These are phyloP conservation scores for Triops longicaudatus DNA, from an alignment of 1,140 invertebrate genomes.

Conservation along the genomic window DNA sequence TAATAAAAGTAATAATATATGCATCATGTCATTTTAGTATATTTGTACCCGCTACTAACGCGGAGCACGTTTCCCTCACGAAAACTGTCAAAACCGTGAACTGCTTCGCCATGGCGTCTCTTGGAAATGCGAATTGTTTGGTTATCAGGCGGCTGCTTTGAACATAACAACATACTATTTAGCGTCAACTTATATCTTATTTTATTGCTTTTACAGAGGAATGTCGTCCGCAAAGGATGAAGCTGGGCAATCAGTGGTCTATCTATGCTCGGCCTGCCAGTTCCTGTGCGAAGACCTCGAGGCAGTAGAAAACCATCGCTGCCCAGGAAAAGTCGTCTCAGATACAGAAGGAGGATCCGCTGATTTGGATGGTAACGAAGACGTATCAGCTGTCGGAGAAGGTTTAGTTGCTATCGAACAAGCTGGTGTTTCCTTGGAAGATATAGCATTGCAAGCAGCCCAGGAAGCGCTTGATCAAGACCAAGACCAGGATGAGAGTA, in stretches of 20 bases:
- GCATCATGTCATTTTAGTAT: background rate
- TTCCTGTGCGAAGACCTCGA: background rate
- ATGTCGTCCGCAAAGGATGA: background rate
- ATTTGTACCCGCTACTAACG: background rate
- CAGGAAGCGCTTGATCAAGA: background rate
- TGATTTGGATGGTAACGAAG: background rate
- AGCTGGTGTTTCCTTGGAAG: background rate
- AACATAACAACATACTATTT: background rate
- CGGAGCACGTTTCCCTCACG: background rate
- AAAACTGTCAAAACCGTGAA: constrained; percentile 11
- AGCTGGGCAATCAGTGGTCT: background rate
- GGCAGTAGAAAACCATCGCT: background rate
- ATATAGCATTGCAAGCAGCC: background rate
- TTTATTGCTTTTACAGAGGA: background rate
- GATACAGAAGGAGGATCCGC: background rate
- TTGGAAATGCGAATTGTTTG: constrained; percentile 8
- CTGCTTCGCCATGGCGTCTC: background rate
- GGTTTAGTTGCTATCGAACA: background rate
- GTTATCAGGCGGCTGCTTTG: background rate
- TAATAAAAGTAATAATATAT: background rate
- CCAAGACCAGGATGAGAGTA: background rate
- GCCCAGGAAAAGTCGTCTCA: background rate
- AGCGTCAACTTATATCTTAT: background rate
- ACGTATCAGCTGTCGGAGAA: background rate
- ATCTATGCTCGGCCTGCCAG: background rate